Percentiles rank a stretch among this genome's conserved stretches.
phyloP scores from a whole-genome alignment of 1,140 invertebrate species.

The Chelonus insularis region DNA sequence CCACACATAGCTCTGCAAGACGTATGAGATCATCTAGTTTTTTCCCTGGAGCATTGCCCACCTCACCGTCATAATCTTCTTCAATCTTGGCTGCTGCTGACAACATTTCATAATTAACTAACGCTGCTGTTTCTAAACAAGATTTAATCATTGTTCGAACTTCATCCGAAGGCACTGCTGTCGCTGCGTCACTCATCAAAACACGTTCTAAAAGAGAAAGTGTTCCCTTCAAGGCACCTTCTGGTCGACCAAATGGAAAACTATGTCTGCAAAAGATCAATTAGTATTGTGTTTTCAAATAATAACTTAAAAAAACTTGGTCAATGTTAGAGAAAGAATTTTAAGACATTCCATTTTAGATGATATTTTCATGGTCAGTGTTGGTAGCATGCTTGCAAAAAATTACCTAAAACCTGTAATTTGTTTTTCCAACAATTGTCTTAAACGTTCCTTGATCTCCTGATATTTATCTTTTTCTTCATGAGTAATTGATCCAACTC shows the following conservation, averaged over 20 bases:
- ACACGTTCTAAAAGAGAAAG: slow-evolving; percentile 94
- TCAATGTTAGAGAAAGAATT: too few species aligned
- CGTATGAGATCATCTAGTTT: slow-evolving; percentile 97
- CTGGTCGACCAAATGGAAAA: slow-evolving; percentile 98
- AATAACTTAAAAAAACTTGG: background rate
- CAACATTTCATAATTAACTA: slow-evolving; percentile 95
- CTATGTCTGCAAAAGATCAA: slow-evolving; percentile 84
- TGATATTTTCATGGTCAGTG: too few species aligned
- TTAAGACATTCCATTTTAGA: too few species aligned
- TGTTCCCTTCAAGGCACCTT: slow-evolving; percentile 95
- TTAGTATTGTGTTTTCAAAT: too few species aligned
- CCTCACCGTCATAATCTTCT: slow-evolving; percentile 83
- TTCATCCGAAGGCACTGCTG: slow-evolving; percentile 95
- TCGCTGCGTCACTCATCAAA: slow-evolving; percentile 98
- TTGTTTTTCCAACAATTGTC: slow-evolving; percentile 93
- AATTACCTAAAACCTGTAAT: slow-evolving; percentile 95
- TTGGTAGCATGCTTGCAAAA: too few species aligned
- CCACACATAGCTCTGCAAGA: slow-evolving; percentile 96
- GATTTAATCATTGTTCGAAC: slow-evolving; percentile 94
- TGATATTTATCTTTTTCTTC: slow-evolving; percentile 98
- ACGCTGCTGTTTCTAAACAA: slow-evolving; percentile 95
- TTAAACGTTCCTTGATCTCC: slow-evolving; percentile 93
- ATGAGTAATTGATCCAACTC: slow-evolving; percentile 95
- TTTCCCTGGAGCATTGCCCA: slow-evolving; percentile 79
- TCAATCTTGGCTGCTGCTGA: slow-evolving; percentile 98